Evolutionary conservation across 2,113 vertebrate genomes (phyloP), one percentile per base, ranked within the genome.

Genomic region (Pomatostomus ruficeps): DNA sequence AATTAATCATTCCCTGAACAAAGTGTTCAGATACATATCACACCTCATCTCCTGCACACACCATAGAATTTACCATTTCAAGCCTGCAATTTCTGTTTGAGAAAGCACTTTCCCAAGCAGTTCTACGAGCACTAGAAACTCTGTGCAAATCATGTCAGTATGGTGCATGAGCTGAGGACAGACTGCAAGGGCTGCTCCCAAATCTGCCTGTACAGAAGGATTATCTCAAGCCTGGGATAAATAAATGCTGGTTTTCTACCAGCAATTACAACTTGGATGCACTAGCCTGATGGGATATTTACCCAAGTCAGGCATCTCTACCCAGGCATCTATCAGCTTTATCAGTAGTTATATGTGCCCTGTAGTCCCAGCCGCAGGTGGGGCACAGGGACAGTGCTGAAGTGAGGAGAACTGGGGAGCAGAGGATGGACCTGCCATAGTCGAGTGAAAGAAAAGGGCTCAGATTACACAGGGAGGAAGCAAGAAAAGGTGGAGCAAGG

Each of bases 1-100:
- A 86, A 92, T 93, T 88, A 82, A 90, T 95, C 89, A 88, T 74
- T 88, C 75, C n/a, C 58, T 57, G 85, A 96, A 95, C 93, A 94
- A 94, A 94, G 52, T 45, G 57, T 93, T 96, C 87, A 85, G 93
- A 95, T 88, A 74, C 28, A 7, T 80, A 95, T 90, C 95, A 76
- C 51, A 59, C 24, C 31, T 88, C 5, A 0, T 71, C 85, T 91
- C 70, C 85, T 74, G 63, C 5, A 0, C 65, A 74, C 40, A 65
- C 40, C 85, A 75, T 9, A 71, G 74, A 73, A 79, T 77, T 95
- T 94, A 67, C 59, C 42, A 33, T 90, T 93, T 91, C 85, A 92
- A 95, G 79, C 75, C 58, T 80, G 55, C 23, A 58, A 12, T 59
- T 90, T 62, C 82, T 73, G 14, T 55, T 62, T 54, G 43, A 77